Evolutionary conservation across 2,797 vertebrate species (phyloP), one percentile per base, ranked within the genome.

Genomic region (Loriculus beryllinus): DNA sequence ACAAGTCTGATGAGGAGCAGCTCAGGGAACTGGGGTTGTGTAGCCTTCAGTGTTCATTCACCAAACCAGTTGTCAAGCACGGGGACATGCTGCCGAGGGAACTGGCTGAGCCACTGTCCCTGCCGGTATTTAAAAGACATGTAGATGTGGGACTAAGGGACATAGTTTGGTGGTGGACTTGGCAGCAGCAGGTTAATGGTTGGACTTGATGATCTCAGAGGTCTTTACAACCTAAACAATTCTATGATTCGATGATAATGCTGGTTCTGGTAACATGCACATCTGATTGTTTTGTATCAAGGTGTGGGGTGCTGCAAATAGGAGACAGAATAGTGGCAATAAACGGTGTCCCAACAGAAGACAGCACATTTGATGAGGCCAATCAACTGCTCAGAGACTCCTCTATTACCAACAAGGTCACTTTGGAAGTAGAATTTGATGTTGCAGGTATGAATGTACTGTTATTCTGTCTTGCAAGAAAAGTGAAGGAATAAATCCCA

Each of bases 371-470:
- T 86, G 99, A 99, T 92, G 99, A 99, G 97, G 99, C 99, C 97
- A 99, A 99, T 97, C 99, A 99, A 97, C 98, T 99, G 91, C 98
- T 99, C 82, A 97, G 99, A 97, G 99, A 99, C 97, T 99, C 99
- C 74, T 99, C 98, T 94, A 98, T 99, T 97, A 99, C 98, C 5
- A 99, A 98, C 97, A 99, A 99, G 97, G 99, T 99, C 97, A 99
- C 98, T 5, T 97, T 99, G 98, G 99, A 99, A 98, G 99, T 99
- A 25, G 99, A 99, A 97, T 99, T 99, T 80, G 99, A 99, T 92
- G 99, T 99, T 82, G 99, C 99, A 97, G 99, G 99, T 99, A 98
- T 56, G 96, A 92, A 78, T 77, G 37, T 77, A 76, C 51, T 67
- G 65, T 86, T 62, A 47, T 26, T 87, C 60, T 93, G 52, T 92